Evolutionary conservation across 2,113 vertebrate species (phyloP), one percentile per base, ranked within the genome.

Genomic region (Pachycephala philippinensis): DNA sequence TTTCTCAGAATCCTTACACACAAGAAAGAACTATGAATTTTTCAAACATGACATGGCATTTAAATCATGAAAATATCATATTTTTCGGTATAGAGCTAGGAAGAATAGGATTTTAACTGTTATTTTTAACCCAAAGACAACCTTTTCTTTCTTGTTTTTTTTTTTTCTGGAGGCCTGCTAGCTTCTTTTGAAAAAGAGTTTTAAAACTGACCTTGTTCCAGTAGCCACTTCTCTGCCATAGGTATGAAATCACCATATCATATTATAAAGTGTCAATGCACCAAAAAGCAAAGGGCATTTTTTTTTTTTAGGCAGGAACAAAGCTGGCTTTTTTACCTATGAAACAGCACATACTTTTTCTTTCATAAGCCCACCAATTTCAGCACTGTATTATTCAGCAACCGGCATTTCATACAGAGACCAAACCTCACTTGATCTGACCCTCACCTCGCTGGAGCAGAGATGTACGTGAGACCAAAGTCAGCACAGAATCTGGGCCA

Each of bases 141-240:
- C 40, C 9, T 19, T 42, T 57, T 54, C 2, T 10, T 39, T 61
- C 19, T 15, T 53, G 4, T 4, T 33, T 22, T 24, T 70, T 68
- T 64, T 82, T 63, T 59, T 57, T 0, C 44, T 49, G 17, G 52
- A 91, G 49, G 68, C 65, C 42, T 49, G 70, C 69, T 89, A 87
- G 59, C 50, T 93, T 93, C 87, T 91, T 87, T 60, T 90, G 45
- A 80, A 89, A 65, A 35, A 47, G 78, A 87, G 70, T 96, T 96
- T 95, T 79, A 54, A 96, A 93, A 79, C 27, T 64, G 81, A 84
- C 93, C 91, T 93, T 93, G 64, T 96, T 94, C 85, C 86, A 87
- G 71, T 86, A 56, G 89, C 76, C 92, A 81, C 76, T 92, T 94
- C 71, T 68, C 76, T 90, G 79, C 68, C 86, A n/a, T 22, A 63